phyloP scores from a whole-genome alignment of 2,888 invertebrate genomes.

The Drosophila dives region DNA sequence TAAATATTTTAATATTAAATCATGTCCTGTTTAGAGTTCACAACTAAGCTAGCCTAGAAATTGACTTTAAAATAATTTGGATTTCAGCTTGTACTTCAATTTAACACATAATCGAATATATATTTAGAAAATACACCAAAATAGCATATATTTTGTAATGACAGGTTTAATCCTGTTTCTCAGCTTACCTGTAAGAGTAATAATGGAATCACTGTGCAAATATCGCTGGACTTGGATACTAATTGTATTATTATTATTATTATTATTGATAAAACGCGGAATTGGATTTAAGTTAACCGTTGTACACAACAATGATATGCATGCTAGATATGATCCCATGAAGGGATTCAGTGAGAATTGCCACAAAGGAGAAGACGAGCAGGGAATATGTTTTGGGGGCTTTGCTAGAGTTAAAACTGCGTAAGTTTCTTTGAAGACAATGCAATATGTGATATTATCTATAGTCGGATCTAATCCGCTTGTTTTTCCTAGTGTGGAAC shows the following conservation, averaged over 20 bases:
- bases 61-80: background rate
- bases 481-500: slow-evolving; percentile 20
- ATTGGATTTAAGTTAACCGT: slow-evolving; percentile 83
- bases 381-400: slow-evolving; percentile 91
- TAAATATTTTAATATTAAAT: background rate
- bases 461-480: background rate
- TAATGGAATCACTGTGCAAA: background rate
- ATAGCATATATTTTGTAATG: background rate
- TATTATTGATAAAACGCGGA: background rate
- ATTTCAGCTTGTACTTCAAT: background rate
- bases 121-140: background rate
- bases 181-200: background rate
- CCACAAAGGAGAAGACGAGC: slow-evolving; percentile 85
- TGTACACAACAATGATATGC: slow-evolving; percentile 95
- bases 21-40: background rate
- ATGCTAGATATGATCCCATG: slow-evolving; percentile 91
- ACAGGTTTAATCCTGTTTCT: background rate
- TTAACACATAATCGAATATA: background rate
- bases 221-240: slow-evolving; percentile 5
- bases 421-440: slow-evolving; percentile 47
- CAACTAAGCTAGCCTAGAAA: background rate
- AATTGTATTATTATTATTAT: background rate
- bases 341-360: slow-evolving; percentile 88
- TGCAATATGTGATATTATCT: background rate
- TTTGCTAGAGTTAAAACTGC: slow-evolving; percentile 89